Evolutionary conservation across 1,140 invertebrate genomes (phyloP).

Genomic region (Papilio xuthus): DNA sequence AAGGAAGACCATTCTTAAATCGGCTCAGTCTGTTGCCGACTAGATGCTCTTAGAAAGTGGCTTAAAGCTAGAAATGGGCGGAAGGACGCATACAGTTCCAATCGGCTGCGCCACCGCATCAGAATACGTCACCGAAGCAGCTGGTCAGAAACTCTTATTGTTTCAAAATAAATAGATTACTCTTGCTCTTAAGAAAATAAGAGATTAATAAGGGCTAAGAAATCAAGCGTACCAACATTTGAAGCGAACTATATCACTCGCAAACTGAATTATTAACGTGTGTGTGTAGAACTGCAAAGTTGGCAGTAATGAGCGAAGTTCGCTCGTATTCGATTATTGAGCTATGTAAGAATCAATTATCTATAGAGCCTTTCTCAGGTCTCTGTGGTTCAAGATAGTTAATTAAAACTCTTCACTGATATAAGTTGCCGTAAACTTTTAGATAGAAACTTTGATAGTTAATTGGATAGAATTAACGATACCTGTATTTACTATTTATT

Average conservation of each 20-base stretch:
- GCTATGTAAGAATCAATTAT: slow-evolving; percentile 29
- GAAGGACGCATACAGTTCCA: no score
- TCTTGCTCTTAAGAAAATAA: no score
- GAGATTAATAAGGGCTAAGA: no score
- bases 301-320: slow-evolving; percentile 26
- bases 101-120: no score
- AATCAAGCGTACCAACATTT: neutral
- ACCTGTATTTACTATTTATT: neutral
- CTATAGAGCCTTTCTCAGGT: neutral
- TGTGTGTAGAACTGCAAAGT: neutral
- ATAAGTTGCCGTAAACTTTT: neutral
- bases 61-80: no score
- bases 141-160: no score
- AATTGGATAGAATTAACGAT: neutral
- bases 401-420: slow-evolving; percentile 12
- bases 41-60: no score
- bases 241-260: neutral
- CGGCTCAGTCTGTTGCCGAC: no score
- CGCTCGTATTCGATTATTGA: slow-evolving; percentile 24
- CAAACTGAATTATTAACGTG: slow-evolving; percentile 8
- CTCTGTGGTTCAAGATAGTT: slow-evolving; percentile 6
- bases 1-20: no score
- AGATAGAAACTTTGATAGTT: neutral
- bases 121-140: no score
- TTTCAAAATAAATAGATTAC: no score